Base-by-base conservation (phyloP, 2,113 vertebrate species). In the Rutilus rutilus region DNA sequence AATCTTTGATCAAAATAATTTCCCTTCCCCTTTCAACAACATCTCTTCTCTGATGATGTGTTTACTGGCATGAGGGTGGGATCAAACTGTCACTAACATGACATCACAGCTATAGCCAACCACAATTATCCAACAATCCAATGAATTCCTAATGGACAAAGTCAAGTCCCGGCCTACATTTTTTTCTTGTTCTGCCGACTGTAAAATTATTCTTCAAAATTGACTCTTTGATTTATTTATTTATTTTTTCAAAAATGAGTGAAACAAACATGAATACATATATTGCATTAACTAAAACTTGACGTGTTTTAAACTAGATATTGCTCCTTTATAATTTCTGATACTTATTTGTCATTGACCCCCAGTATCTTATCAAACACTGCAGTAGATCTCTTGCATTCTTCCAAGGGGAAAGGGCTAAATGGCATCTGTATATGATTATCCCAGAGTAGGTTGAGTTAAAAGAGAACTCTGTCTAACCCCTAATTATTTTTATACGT, bases 401-500 rank as follows among this genome's bases (percentile, higher is more conserved):
- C 50, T 39, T 85, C 21, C 39, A 59, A 42, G 47, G n/a, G 74
- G 42, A 78, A 67, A 74, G 73, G 14, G 9, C n/a, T 79, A 0
- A 84, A 90, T 78, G 88, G 86, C 92, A 92, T 92, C 91, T 93
- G 93, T 89, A 91, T 91, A 85, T 74, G 78, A 89, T 93, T 92
- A 91, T 86, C 85, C 78, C 39, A 59, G 50, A 79, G 84, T 88
- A 87, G 81, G 86, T 84, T 21, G 59, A 25, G 87, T 86, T 86
- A 83, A 67, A 86, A 78, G 81, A 25, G 52, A 86, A 91, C 90
- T 78, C 30, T 92, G 83, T 86, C 59, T 65, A 90, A 92, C 88
- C 90, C 88, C 75, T 87, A 82, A 92, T 93, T 91, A 91, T 90
- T 89, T 92, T 92, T 85, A 89, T 89, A 86, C 52, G 82, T 42